Evolutionary conservation across 2,888 invertebrate genomes (phyloP), one percentile per base, ranked within the genome.

Genomic region (Strigamia transsilvanica): DNA sequence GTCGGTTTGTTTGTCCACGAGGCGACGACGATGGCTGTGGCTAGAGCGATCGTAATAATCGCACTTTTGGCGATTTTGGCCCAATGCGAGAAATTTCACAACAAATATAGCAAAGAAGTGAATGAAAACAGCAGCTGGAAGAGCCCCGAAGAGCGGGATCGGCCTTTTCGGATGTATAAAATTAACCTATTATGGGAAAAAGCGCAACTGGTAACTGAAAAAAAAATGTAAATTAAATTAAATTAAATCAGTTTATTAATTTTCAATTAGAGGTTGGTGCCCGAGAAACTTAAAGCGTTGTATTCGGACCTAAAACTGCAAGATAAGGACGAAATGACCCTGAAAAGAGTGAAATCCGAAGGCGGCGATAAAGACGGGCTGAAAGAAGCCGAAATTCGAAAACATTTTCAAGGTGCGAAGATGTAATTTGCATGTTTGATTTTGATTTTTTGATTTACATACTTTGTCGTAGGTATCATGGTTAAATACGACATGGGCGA

Each of bases 111-210:
- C 7, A 18, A 21, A 15, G 81, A 56, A 32, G 32, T 81, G 61
- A 81, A 81, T 18, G 18, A 18, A 32, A 61, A 56, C 10, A 27
- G 27, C 34, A 78, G 82, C 38, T 27, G 15, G 18, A 80, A 80
- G 10, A 34, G n/a, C 9, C 91, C 95, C 84, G 91, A 93, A 86
- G 92, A 91, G 83, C 88, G 95, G 78, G 93, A 95, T 85, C 93
- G 93, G 86, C 97, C 96, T 5, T 97, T 94, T 89, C 91, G 96
- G 85, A 96, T 97, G 93, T 93, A 94, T 41, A 97, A 97, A 89
- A 88, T 97, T 42, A 97, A 97, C 89, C 88, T 95, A 83, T 89
- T 97, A 32, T 97, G 97, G 97, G 89, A 92, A 4, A 97, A 97
- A 90, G 97, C 97, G 13, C 93, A 94, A 88, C 92, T 93, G 88